A percentile compares a stretch with the other conserved stretches of the same genome.
phyloP scores from a whole-genome alignment of 2,888 invertebrate species.

The Taphrorychus bicolor region DNA sequence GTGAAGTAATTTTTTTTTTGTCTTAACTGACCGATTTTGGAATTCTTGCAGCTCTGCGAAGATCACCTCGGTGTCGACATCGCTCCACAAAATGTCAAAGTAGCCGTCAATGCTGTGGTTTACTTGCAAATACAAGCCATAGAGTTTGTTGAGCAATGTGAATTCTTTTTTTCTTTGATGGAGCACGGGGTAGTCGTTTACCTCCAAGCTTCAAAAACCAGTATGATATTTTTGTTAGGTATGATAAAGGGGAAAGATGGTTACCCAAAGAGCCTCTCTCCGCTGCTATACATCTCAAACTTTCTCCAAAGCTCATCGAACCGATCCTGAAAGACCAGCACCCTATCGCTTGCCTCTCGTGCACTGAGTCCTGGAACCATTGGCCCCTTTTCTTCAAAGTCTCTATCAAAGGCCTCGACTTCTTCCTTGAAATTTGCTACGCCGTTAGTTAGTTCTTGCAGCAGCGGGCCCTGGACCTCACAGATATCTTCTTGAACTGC shows the following conservation, averaged over 20 bases:
- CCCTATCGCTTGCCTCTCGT: conserved; percentile 84
- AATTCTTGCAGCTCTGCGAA: conserved; percentile 82
- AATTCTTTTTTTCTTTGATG: conserved; percentile 83
- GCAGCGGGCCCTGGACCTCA: conserved; percentile 77
- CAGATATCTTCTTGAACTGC: conserved; percentile 74
- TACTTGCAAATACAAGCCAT: conserved; percentile 79
- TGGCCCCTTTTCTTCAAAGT: conserved; percentile 81
- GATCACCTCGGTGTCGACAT: conserved; percentile 84
- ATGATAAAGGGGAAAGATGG: neutral
- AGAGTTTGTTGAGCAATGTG: conserved; percentile 83
- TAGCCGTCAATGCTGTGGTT: conserved; percentile 87
- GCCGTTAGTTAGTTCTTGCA: conserved; percentile 74
- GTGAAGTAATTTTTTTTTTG: too few species aligned
- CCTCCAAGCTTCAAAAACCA: conserved; percentile 74
- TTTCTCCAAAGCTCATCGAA: conserved; percentile 85
- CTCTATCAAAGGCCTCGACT: conserved; percentile 72
- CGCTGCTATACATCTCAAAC: conserved; percentile 80
- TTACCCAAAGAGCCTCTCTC: conserved; percentile 59
- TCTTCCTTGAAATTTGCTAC: conserved; percentile 71
- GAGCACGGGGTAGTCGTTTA: conserved; percentile 83
- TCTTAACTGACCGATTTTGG: conserved; percentile 71
- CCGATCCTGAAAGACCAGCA: conserved; percentile 76
- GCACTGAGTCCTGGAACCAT: conserved; percentile 85
- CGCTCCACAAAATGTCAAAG: conserved; percentile 83
- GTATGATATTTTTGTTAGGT: neutral